Evolutionary conservation across 2,113 vertebrate genomes (phyloP), one percentile per base, ranked within the genome.

Genomic region (Cochlearius cochlearius): DNA sequence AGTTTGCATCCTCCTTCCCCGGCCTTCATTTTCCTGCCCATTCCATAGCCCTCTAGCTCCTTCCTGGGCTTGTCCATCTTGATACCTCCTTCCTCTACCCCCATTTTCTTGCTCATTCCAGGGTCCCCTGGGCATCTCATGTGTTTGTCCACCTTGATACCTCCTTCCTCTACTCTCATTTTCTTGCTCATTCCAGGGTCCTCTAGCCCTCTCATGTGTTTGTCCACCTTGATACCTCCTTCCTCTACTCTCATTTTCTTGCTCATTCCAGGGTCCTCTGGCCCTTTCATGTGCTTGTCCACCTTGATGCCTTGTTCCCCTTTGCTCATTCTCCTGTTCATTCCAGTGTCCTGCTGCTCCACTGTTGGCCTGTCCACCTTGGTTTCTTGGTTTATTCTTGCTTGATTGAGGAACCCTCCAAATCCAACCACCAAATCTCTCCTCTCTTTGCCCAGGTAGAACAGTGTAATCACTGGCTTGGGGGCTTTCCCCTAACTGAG

Each of bases 301-400:
- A 77, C 53, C 39, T 43, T 80, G 86, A 90, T n/a, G 9, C 18
- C 80, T 90, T 63, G 11, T 94, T 81, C 55, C 53, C 68, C 63
- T 81, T 56, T 86, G 17, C 19, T 98, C 97, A 75, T 94, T 95
- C 30, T 96, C 95, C 38, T 94, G 94, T 86, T 94, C 74, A 14
- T 68, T 95, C 81, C 88, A 85, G 50, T 81, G 88, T 87, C 87
- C 97, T 94, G 94, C 92, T 43, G 83, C 85, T 88, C 91, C 83
- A 12, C 94, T 93, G 45, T 47, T 85, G 63, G 76, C n/a, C 19
- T 92, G 90, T 34, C 73, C 86, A 45, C 82, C 94, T 62, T 97
- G 95, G 56, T 73, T 90, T 90, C 95, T 95, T 97, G 67, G 64
- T 77, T 89, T 83, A 94, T 91, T 86, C 88, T 93, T 95, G 92